Evolutionary conservation across 2,113 vertebrate genomes (phyloP).

Genomic region (Epinephelus moara): DNA sequence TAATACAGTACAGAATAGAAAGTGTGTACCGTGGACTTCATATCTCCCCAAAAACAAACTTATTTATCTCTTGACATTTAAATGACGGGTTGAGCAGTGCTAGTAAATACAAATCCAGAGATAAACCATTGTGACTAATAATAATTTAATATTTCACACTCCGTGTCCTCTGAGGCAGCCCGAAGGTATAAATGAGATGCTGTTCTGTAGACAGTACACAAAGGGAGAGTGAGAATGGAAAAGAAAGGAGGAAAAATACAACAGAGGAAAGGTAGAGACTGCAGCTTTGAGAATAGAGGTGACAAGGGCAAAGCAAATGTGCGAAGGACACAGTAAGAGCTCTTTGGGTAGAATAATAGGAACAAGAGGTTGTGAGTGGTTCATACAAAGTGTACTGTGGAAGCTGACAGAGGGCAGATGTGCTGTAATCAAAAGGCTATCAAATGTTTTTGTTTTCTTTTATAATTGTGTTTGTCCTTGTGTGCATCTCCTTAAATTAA

Average conservation of each 20-base stretch:
- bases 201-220: neutral
- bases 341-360: conserved; percentile 10
- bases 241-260: neutral
- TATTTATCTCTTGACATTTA: conserved; percentile 6
- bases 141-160: neutral
- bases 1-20: conserved; percentile 8
- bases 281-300: conserved; percentile 18
- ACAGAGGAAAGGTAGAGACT: neutral
- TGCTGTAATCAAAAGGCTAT: neutral
- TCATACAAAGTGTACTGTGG: neutral
- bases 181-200: neutral
- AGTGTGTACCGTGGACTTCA: neutral
- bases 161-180: conserved; percentile 17
- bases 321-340: neutral
- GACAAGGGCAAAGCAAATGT: conserved; percentile 12
- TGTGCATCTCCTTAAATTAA: conserved; percentile 12
- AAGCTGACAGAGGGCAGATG: conserved; percentile 1
- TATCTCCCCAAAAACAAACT: neutral
- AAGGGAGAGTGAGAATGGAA: neutral
- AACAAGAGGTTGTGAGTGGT: neutral
- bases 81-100: neutral
- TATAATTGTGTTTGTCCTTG: conserved; percentile 15
- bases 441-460: conserved; percentile 20
- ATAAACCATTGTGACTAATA: conserved; percentile 12
- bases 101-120: neutral